phyloP scores from a whole-genome alignment of 2,888 invertebrate species.

The Proisotoma minuta region DNA sequence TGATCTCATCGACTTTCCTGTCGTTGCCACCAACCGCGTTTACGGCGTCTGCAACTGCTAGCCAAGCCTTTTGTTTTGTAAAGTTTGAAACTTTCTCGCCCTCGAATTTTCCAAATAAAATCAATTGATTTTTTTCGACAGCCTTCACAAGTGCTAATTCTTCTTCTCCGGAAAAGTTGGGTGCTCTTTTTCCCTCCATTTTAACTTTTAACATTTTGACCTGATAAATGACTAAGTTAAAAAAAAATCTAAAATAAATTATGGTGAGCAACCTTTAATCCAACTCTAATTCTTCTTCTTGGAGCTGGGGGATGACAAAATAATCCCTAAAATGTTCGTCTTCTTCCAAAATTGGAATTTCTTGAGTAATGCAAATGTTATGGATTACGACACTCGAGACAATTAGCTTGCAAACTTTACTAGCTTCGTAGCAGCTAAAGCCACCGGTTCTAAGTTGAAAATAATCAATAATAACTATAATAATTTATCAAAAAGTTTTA shows the following conservation, averaged over 20 bases:
- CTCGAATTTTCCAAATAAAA: slow-evolving; percentile 7
- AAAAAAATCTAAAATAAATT: no score
- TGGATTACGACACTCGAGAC: background rate
- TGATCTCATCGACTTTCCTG: slow-evolving; percentile 9
- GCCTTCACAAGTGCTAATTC: background rate
- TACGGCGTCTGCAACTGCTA: background rate
- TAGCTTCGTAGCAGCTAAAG: background rate
- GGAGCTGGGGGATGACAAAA: background rate
- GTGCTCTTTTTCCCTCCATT: background rate
- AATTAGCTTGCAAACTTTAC: background rate
- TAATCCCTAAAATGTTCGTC: background rate
- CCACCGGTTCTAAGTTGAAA: background rate
- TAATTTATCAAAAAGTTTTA: no score
- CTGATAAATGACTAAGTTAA: no score
- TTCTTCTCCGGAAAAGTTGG: slow-evolving; percentile 13
- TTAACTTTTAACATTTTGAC: no score
- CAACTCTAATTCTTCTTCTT: background rate
- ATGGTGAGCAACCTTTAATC: no score
- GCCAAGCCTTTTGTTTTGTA: slow-evolving; percentile 12
- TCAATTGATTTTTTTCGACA: background rate
- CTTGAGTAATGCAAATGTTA: background rate
- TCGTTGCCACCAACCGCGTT: slow-evolving; percentile 12
- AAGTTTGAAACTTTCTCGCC: background rate
- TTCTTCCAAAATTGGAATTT: background rate
- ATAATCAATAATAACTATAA: background rate